Conservation (phyloP, 2,797 vertebrate species). For the Sarcoramphus papa region DNA sequence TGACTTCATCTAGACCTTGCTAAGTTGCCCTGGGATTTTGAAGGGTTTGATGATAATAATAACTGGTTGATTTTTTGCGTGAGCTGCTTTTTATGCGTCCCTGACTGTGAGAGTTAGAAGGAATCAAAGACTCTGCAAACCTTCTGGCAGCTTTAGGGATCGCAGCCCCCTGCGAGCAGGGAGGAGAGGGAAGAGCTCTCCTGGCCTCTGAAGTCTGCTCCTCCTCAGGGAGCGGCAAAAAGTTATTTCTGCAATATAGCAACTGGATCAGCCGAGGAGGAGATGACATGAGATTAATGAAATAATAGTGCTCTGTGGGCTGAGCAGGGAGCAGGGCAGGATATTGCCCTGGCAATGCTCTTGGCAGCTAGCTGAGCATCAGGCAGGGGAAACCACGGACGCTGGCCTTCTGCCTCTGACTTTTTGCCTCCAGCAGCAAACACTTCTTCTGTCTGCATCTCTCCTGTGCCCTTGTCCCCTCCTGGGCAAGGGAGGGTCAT, state of each 20-base stretch:
- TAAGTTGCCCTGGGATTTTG: conserved; percentile 20
- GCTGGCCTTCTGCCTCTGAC: not conserved
- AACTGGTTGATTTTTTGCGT: not conserved
- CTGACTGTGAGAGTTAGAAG: not conserved
- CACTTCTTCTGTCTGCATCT: not conserved
- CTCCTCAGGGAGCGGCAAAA: not conserved
- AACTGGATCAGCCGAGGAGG: not conserved
- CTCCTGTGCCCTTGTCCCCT: not conserved
- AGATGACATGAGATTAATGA: not conserved
- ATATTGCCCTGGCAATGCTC: not conserved
- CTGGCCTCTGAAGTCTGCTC: conserved; percentile 1
- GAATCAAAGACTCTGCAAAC: conserved; percentile 10
- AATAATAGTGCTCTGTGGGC: not conserved
- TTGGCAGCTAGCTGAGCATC: not conserved
- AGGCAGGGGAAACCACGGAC: not conserved
- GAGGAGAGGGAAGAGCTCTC: not conserved
- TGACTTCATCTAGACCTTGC: conserved; percentile 4
- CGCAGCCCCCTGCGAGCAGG: not conserved
- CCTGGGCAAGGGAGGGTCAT: not conserved
- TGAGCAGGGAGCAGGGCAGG: not conserved
- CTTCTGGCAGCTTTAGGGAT: conserved; percentile 6
- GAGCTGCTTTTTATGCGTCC: conserved; percentile 28
- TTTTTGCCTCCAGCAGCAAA: not conserved
- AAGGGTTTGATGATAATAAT: conserved; percentile 34
- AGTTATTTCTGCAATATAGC: conserved; percentile 44